Evolutionary conservation across 2,113 vertebrate genomes (phyloP), one percentile per base, ranked within the genome.

Genomic region (Grallaria varia): DNA sequence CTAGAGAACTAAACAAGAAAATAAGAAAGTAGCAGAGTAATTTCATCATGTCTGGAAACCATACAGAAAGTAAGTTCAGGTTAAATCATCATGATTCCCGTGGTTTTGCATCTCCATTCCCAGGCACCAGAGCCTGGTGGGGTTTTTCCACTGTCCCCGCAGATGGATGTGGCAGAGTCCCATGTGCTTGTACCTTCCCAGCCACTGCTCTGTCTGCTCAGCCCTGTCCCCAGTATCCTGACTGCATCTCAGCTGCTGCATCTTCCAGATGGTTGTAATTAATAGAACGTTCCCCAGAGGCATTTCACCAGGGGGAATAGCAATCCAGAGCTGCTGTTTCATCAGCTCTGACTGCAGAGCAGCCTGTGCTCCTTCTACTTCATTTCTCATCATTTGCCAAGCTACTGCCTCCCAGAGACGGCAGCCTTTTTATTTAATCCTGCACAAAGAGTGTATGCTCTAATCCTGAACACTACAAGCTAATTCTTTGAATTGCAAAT

Each of bases 301-400:
- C 6, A 4, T 76, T 72, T 52, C 40, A 52, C 60, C 17, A 3
- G 7, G 8, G 18, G 33, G n/a, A 73, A 67, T 2, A 76, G 76
- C 55, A 68, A 49, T 47, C 37, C 23, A 23, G 3, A 6, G 39
- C 50, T 75, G 72, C 60, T 39, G 25, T 58, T 96, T 33, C 84
- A 47, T 75, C 60, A 84, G 77, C 77, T 50, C 77, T 80, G 53
- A 81, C 81, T 63, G 53, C 63, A 56, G 73, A 69, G 52, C 64
- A 77, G 4, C 19, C 14, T 0, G 0, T 12, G 35, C 69, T 74
- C 19, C 0, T 59, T 75, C 58, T 66, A 21, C n/a, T 60, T 62
- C 1, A 1, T 30, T 93, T 76, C 50, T 68, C 33, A 9, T 58
- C 14, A 19, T 42, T 39, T 82, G 52, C 30, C 50, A 49, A 78